Conservation (phyloP, 2,888 invertebrate genomes). For the Acanthosepion lycidas region DNA sequence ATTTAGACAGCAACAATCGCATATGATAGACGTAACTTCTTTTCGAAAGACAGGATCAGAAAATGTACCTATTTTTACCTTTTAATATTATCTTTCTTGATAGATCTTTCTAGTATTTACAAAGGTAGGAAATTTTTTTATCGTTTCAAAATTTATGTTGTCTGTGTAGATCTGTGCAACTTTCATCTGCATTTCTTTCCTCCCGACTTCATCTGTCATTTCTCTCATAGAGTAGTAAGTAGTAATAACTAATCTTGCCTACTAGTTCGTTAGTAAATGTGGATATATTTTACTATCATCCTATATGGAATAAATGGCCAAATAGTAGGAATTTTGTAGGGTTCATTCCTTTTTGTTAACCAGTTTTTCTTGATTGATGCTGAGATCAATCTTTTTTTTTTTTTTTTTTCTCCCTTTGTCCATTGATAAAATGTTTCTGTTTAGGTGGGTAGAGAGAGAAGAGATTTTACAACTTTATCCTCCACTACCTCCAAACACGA, state of each 20-base stretch:
- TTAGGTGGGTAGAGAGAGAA: neutral
- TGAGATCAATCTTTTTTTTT: neutral
- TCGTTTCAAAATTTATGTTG: neutral
- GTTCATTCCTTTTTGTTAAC: too few species aligned
- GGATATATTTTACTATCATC: too few species aligned
- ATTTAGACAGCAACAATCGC: constrained; percentile 17
- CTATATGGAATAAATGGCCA: too few species aligned
- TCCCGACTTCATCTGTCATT: neutral
- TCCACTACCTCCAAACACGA: too few species aligned
- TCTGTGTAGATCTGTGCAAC: neutral
- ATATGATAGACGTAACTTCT: neutral
- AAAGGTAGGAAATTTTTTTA: neutral
- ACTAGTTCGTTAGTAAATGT: neutral
- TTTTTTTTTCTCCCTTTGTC: too few species aligned
- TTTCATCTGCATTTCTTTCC: neutral
- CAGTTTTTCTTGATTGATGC: neutral
- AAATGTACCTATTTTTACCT: neutral
- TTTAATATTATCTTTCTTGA: neutral
- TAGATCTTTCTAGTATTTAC: neutral
- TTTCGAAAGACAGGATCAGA: neutral
- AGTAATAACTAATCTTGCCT: neutral
- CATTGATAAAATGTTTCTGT: neutral
- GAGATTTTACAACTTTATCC: too few species aligned
- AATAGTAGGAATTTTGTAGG: too few species aligned
- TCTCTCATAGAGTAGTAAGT: neutral